Evolutionary conservation across 2,113 vertebrate genomes (phyloP), one percentile per base, ranked within the genome.

Genomic region (Eurypyga helias): DNA sequence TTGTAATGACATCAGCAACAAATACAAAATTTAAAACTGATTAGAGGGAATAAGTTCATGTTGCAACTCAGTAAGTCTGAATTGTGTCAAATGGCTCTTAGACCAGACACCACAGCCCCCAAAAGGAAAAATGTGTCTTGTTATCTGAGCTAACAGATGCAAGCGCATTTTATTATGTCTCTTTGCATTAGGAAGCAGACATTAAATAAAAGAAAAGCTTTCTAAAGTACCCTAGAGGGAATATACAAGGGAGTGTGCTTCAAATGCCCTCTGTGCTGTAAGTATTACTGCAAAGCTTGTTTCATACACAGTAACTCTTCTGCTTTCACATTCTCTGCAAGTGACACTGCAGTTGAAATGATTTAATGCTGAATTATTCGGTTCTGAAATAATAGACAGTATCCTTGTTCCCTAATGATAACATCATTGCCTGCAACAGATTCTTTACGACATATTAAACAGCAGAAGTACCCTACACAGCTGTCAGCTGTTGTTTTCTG

Each of bases 151-250:
- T 90, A 84, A 89, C 69, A 77, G 64, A 96, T 86, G 84, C 80
- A 89, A 96, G 64, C 57, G 65, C 66, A 89, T 97, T 95, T 93
- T 95, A 87, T 90, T 85, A 69, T 87, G 94, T 95, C 90, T 92
- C 46, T 95, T 96, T 96, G 91, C 91, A 92, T 97, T 96, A 97
- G 81, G 94, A 95, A 75, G 72, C 80, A 92, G 83, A 79, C 85
- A 89, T 95, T 93, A 97, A 96, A 96, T 88, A 90, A 91, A 97
- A 94, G 78, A 69, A 93, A 86, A 94, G 81, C 70, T 92, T 91
- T 94, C 85, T 72, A 72, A 94, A 96, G 71, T 33, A 83, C 89
- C 92, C 93, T 90, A 57, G 62, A 93, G 91, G 95, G 93, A 89
- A 83, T 94, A 92, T 46, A 79, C 36, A 80, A 77, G 80, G 81